These are phyloP conservation scores for Nasonia longicornis DNA, from an alignment of 1,140 invertebrate species.

Conservation along the genomic window DNA sequence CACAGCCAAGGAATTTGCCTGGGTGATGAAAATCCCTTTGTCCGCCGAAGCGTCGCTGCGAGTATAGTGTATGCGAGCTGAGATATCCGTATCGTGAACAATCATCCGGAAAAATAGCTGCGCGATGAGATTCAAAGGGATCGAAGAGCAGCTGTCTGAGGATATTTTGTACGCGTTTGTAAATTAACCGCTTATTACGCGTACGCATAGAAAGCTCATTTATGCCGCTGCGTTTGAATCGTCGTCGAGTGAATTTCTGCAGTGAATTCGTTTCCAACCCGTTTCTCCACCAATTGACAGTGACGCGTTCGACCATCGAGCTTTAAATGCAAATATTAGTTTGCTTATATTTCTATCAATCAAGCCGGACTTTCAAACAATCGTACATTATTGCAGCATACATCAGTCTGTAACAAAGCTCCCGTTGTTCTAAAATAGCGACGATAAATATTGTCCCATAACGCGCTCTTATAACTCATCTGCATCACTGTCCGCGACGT, in stretches of 20 bases:
- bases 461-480: neutral
- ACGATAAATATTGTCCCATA: neutral
- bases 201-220: neutral
- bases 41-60: neutral
- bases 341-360: neutral
- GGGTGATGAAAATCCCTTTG: conserved; percentile 50
- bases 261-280: neutral
- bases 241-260: neutral
- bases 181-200: neutral
- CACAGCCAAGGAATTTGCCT: conserved; percentile 24
- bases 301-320: no score
- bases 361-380: no score
- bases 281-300: no score
- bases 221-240: neutral
- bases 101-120: neutral
- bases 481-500: neutral
- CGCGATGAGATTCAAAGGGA: neutral
- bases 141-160: neutral
- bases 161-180: no score
- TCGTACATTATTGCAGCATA: no score
- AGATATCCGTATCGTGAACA: neutral
- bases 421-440: no score
- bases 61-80: neutral
- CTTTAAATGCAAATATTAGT: neutral
- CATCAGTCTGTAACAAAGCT: no score